Evolutionary conservation across 1,140 invertebrate species (phyloP).

Genomic region (Aphelinus certus): DNA sequence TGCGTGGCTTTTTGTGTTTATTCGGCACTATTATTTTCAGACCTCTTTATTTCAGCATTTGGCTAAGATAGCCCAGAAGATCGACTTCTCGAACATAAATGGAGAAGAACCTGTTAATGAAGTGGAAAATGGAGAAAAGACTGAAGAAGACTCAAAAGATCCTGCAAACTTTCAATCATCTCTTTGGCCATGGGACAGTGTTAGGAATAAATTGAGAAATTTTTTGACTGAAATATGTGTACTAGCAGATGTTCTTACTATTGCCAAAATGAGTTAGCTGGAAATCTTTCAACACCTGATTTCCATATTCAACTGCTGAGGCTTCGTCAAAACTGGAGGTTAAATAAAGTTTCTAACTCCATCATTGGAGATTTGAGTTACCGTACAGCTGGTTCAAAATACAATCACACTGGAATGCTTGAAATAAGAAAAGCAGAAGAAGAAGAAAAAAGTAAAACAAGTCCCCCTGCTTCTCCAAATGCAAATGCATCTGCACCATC

Average conservation of each 20-base stretch:
- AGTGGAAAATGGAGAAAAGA: conserved; percentile 71
- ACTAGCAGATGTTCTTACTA: conserved; percentile 88
- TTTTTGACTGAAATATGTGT: conserved; percentile 93
- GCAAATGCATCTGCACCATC: conserved; percentile 49
- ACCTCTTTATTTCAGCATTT: conserved; percentile 93
- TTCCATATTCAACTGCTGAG: conserved; percentile 93
- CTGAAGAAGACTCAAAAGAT: conserved; percentile 80
- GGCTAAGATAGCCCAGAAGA: conserved; percentile 91
- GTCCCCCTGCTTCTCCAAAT: conserved; percentile 68
- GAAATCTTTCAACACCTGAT: conserved; percentile 80
- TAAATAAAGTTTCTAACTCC: conserved; percentile 94
- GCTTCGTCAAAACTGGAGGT: conserved; percentile 91
- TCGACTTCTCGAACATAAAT: conserved; percentile 88
- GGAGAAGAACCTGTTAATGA: conserved; percentile 76
- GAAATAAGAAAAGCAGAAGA: conserved; percentile 95
- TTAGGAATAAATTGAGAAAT: conserved; percentile 85
- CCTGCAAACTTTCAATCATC: conserved; percentile 83
- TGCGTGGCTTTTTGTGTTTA: no score
- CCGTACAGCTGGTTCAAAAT: conserved; percentile 91
- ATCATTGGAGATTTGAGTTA: conserved; percentile 98
- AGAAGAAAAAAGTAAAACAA: conserved; percentile 69
- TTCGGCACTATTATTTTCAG: conserved; percentile 66
- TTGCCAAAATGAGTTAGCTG: conserved; percentile 81
- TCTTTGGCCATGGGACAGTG: conserved; percentile 94
- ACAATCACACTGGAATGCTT: conserved; percentile 92